These are phyloP conservation scores for Fregata magnificens DNA, from an alignment of 2,113 vertebrate species.

Conservation along the genomic window DNA sequence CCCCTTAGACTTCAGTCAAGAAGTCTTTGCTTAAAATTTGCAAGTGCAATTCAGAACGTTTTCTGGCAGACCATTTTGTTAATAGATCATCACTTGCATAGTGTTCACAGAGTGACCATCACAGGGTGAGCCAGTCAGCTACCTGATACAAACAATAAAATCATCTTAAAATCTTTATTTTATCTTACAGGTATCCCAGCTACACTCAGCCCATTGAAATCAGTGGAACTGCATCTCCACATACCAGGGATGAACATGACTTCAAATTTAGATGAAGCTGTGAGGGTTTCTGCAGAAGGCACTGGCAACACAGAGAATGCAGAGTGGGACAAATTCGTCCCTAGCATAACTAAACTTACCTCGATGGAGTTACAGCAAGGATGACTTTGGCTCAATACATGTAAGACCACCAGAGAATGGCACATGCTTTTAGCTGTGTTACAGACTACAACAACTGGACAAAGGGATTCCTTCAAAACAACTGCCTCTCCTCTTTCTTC, in stretches of 20 bases:
- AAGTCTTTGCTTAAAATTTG: background rate
- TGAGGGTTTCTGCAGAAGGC: slow-evolving; percentile 9
- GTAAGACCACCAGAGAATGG: background rate
- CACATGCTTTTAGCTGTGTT: background rate
- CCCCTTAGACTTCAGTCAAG: background rate
- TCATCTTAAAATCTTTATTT: background rate
- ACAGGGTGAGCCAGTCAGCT: background rate
- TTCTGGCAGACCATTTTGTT: background rate
- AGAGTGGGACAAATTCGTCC: slow-evolving; percentile 8
- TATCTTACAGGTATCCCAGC: slow-evolving; percentile 12
- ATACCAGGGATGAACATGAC: slow-evolving; percentile 23
- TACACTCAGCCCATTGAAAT: slow-evolving; percentile 24
- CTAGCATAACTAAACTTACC: slow-evolving; percentile 31
- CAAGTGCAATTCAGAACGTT: background rate
- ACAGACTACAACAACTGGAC: background rate
- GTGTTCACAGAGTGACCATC: background rate
- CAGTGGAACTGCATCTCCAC: slow-evolving; percentile 7
- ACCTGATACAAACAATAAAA: background rate
- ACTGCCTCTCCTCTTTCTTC: slow-evolving; percentile 24
- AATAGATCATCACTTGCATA: background rate
- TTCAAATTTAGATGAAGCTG: slow-evolving; percentile 16
- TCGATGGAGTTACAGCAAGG: slow-evolving; percentile 52
- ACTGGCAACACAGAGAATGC: background rate
- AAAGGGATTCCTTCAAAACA: background rate
- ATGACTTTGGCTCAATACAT: background rate